Evolutionary conservation across 2,888 invertebrate species (phyloP).

Genomic region (Dermolepida albohirtum): DNA sequence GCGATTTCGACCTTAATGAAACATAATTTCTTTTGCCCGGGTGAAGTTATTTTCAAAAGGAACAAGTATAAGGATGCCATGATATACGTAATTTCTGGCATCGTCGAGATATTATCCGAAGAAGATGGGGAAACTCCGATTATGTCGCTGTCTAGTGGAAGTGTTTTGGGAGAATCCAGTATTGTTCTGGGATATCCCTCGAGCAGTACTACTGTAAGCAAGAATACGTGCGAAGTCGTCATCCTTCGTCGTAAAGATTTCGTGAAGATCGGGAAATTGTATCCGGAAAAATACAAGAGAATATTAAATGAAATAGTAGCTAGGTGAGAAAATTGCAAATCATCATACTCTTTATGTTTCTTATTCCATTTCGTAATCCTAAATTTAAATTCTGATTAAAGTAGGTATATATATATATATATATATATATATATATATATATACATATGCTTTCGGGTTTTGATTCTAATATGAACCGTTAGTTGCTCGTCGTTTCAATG

Average conservation of each 20-base stretch:
- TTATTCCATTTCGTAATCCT: too few relatives aligned
- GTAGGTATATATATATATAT: too few relatives aligned
- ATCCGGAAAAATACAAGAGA: constrained; percentile 46
- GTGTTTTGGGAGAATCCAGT: constrained; percentile 49
- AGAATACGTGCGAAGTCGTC: constrained; percentile 49
- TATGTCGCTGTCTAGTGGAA: constrained; percentile 50
- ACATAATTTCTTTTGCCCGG: constrained; percentile 48
- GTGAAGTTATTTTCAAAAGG: constrained; percentile 48
- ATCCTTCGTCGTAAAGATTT: constrained; percentile 47
- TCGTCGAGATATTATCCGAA: constrained; percentile 51
- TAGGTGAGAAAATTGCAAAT: neutral
- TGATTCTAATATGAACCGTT: too few relatives aligned
- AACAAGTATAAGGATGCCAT: constrained; percentile 46
- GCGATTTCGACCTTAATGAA: constrained; percentile 45
- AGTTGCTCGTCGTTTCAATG: too few relatives aligned
- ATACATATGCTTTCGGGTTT: too few relatives aligned
- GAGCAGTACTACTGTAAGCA: constrained; percentile 50
- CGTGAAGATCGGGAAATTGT: constrained; percentile 42
- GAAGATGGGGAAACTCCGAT: constrained; percentile 53
- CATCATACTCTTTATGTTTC: too few relatives aligned
- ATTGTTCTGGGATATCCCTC: constrained; percentile 45
- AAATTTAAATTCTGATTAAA: too few relatives aligned
- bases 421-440: too few relatives aligned
- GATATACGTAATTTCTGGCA: constrained; percentile 51
- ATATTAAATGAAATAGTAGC: constrained; percentile 9